phyloP scores from a whole-genome alignment of 64 coral and sea anemone genomes.

The Exaiptasia diaphana region DNA sequence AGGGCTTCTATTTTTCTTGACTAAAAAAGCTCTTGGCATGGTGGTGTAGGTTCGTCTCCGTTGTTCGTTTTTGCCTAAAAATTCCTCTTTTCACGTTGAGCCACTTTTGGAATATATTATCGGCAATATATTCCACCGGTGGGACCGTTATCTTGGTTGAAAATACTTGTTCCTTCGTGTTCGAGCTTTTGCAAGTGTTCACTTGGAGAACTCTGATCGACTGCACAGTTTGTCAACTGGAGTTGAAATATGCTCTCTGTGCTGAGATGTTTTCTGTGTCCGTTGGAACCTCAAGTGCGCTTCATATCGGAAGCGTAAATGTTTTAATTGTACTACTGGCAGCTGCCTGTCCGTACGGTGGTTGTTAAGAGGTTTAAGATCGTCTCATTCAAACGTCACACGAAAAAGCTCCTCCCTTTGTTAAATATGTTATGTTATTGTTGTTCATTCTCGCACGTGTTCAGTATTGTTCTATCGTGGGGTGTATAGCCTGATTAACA shows the following conservation, averaged over 20 bases:
- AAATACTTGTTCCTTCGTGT: not conserved
- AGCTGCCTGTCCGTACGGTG: constrained; percentile 74
- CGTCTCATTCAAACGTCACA: constrained; percentile 99
- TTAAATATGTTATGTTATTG: constrained; percentile 97
- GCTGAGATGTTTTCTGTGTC: constrained; percentile 83
- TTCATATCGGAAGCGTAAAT: constrained; percentile 78
- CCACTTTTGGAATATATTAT: constrained; percentile 32
- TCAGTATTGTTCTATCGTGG: constrained; percentile 74
- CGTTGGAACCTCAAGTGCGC: constrained; percentile 89
- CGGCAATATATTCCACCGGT: not conserved
- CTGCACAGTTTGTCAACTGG: not conserved
- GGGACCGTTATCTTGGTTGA: constrained; percentile 45
- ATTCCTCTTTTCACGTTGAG: constrained; percentile 19
- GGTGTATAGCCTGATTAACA: constrained; percentile 88
- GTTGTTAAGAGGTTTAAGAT: constrained; percentile 97
- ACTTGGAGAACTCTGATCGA: not conserved
- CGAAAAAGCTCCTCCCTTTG: constrained; percentile 79
- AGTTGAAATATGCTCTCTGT: constrained; percentile 28
- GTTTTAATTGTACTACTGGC: constrained; percentile 90
- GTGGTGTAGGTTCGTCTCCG: constrained; percentile 31
- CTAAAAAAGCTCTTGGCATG: constrained; percentile 99
- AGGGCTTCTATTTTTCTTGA: constrained; percentile 82
- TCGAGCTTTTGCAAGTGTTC: not conserved
- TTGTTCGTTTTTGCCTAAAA: constrained; percentile 47
- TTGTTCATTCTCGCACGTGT: constrained; percentile 86